phyloP scores from a whole-genome alignment of 2,797 vertebrate genomes.

The Darevskia mixta region DNA sequence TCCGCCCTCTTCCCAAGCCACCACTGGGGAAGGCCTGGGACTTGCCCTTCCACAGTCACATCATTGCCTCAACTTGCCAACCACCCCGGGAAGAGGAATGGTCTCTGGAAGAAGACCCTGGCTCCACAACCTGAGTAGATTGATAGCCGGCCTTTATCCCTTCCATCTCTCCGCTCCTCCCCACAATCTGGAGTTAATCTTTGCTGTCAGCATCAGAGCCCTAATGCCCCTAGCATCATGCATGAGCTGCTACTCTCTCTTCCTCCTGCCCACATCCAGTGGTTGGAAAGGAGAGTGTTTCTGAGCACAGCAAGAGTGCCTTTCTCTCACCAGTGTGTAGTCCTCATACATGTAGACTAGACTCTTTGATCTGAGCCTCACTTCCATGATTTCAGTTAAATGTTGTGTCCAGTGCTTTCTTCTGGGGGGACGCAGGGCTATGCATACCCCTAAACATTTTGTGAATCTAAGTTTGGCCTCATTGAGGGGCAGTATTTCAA shows the following conservation, averaged over 20 bases:
- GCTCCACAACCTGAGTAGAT: too few relatives aligned
- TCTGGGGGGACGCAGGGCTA: too few relatives aligned
- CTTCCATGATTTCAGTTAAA: too few relatives aligned
- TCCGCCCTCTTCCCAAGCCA: background rate
- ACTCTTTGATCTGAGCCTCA: background rate
- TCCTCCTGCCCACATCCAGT: background rate
- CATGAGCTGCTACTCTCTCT: background rate
- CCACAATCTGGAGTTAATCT: background rate
- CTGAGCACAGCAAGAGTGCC: background rate
- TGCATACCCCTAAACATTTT: too few relatives aligned
- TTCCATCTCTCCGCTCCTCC: background rate
- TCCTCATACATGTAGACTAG: background rate
- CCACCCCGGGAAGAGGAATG: background rate
- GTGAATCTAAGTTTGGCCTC: too few relatives aligned
- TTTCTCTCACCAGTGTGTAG: background rate
- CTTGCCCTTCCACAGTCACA: background rate
- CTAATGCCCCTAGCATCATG: background rate
- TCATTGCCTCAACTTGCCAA: background rate
- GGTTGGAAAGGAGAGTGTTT: background rate
- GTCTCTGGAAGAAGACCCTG: background rate
- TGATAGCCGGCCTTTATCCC: background rate
- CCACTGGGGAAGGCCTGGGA: background rate
- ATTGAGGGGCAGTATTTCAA: too few relatives aligned
- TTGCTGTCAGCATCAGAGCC: background rate
- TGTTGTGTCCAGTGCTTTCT: too few relatives aligned